These are phyloP conservation scores for Notamacropus eugenii DNA, from an alignment of 2,797 vertebrate species.

Conservation along the genomic window DNA sequence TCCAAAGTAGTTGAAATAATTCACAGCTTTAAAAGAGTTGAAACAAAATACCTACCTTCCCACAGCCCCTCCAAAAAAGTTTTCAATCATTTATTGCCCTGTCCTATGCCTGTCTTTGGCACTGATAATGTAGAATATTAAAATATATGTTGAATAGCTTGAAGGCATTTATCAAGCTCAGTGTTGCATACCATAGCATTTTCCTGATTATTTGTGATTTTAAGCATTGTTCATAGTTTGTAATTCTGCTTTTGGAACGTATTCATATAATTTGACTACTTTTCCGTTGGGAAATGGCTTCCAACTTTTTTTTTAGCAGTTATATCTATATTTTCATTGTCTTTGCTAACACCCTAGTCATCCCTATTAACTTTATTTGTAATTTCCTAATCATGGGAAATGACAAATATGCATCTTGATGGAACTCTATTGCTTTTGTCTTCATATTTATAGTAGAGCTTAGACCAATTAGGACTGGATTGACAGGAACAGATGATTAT, in stretches of 20 bases:
- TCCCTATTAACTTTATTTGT: no score
- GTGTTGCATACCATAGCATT: not conserved
- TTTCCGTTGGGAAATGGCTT: not conserved
- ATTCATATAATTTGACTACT: not conserved
- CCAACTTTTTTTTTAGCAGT: not conserved
- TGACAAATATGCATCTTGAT: no score
- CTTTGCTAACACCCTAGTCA: not conserved
- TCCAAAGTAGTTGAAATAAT: not conserved
- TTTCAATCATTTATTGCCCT: not conserved
- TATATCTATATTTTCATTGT: not conserved
- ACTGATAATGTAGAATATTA: no score
- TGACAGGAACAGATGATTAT: no score
- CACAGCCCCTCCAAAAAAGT: no score
- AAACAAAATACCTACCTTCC: not conserved
- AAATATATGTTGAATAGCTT: no score
- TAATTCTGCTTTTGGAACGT: not conserved
- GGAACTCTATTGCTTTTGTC: no score
- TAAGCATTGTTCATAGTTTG: not conserved
- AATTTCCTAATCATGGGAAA: no score
- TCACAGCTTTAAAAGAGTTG: not conserved
- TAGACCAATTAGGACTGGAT: no score
- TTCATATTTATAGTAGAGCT: no score
- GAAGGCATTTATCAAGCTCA: no score
- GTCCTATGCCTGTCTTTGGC: no score
- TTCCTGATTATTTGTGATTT: not conserved